Conservation (phyloP, 1,140 invertebrate genomes). For the Diabrotica virgifera region DNA sequence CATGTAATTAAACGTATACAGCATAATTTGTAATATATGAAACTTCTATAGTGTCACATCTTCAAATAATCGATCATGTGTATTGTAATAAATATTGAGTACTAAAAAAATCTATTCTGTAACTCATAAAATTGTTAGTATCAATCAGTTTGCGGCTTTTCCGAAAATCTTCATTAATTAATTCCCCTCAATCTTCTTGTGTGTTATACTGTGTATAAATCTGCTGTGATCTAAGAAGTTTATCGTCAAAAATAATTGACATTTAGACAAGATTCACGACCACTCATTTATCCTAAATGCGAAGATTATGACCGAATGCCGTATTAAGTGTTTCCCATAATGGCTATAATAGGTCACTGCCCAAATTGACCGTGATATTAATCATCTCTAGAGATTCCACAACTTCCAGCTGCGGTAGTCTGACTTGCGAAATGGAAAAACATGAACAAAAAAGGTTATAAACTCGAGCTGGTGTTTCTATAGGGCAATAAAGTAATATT, state of each 20-base stretch:
- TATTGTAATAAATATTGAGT: too few species aligned
- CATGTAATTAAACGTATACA: too few species aligned
- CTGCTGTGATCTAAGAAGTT: not conserved
- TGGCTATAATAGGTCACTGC: constrained; percentile 8
- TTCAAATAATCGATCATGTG: too few species aligned
- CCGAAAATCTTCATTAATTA: too few species aligned
- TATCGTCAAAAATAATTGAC: not conserved
- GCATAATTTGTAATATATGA: too few species aligned
- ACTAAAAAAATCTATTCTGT: too few species aligned
- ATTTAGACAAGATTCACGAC: not conserved
- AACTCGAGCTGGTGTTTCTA: not conserved
- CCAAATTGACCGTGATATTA: constrained; percentile 5
- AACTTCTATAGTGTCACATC: too few species aligned
- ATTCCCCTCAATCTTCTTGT: too few species aligned
- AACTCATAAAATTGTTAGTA: too few species aligned
- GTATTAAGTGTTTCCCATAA: not conserved
- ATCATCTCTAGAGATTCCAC: not conserved
- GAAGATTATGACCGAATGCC: constrained; percentile 8
- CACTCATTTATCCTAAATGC: constrained; percentile 8
- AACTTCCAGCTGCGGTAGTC: not conserved
- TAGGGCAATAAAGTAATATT: not conserved
- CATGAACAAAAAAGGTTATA: not conserved
- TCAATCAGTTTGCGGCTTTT: too few species aligned
- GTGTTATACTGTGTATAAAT: too few species aligned
- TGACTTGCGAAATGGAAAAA: not conserved